These are phyloP conservation scores for Tinamus major DNA, from an alignment of 2,797 vertebrate species.

Conservation along the genomic window DNA sequence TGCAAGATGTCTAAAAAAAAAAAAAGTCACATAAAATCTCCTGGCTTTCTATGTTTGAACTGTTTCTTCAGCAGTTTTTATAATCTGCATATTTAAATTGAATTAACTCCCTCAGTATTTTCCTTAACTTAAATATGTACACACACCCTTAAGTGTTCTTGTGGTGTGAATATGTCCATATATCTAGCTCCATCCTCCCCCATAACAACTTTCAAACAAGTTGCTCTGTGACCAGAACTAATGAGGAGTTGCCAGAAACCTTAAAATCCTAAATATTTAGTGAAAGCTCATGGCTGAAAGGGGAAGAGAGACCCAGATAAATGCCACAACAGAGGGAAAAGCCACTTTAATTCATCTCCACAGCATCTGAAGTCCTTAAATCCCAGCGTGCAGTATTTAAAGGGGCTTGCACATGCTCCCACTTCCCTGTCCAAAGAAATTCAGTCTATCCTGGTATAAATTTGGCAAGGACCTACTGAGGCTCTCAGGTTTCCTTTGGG, in stretches of 20 bases:
- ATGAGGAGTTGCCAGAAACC: not conserved
- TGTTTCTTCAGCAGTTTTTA: not conserved
- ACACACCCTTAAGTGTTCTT: not conserved
- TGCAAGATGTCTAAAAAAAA: not conserved
- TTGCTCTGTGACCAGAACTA: slow-evolving; percentile 21
- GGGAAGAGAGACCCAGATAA: not conserved
- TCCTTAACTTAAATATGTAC: not conserved
- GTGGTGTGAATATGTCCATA: not conserved
- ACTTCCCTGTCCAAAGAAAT: not conserved
- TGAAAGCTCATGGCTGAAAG: not conserved
- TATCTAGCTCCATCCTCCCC: not conserved
- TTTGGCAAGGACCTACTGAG: not conserved
- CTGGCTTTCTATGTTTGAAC: not conserved
- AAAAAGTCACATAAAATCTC: not conserved
- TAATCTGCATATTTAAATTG: slow-evolving; percentile 35
- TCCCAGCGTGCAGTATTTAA: not conserved
- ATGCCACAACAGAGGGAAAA: not conserved
- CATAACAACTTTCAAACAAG: not conserved
- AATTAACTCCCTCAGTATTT: not conserved
- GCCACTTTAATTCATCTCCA: not conserved
- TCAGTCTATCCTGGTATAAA: not conserved
- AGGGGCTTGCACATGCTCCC: not conserved
- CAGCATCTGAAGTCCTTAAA: not conserved
- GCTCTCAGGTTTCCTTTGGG: not conserved
- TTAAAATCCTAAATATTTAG: not conserved